Base-by-base conservation (phyloP, 2,797 vertebrate species). In the Kryptopterus vitreolus region DNA sequence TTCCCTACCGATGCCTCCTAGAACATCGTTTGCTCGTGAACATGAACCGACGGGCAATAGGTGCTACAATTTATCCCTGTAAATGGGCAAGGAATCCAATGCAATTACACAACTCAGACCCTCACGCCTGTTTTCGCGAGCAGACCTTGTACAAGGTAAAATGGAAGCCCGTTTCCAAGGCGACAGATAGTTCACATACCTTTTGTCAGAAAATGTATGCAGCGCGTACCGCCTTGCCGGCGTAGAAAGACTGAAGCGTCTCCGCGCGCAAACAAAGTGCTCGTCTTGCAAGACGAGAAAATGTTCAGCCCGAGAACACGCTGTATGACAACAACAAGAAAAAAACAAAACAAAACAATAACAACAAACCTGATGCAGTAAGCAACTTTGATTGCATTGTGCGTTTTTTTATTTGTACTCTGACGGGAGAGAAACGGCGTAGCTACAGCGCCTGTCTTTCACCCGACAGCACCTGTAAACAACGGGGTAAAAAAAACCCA, bases 381-480 rank as follows among this genome's bases (percentile, higher is more conserved):
- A 81, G 35, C 71, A 85, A 85, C 82, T 82, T 53, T 9, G 79
- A 50, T 81, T 80, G 59, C 65, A 80, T 22, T 43, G 58, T 62
- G 78, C 16, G 24, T 43, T 66, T 76, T 66, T 76, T 62, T 18
- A 66, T 43, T 62, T 18, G 59, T n/a, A 18, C 13, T 26, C 24
- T 52, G 43, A 46, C 24, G 31, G 62, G 48, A 74, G 29, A 70
- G n/a, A 74, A 62, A 82, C 33, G 50, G 20, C 80, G 57, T 59
- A 82, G 78, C 50, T 72, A n/a, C 68, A 81, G 76, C 55, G 66
- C 50, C 75, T 82, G 70, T 76, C 80, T 81, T 73, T 78, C 61
- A 46, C 81, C n/a, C 68, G 81, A 84, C 83, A 82, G 84, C 76
- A 65, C 78, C 85, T 87, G 88, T 85, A 82, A 77, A n/a, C 75